A percentile compares a stretch with the other conserved stretches of the same genome.
These are phyloP conservation scores for Ecdyonurus torrentis DNA, from an alignment of 2,888 invertebrate genomes.

Conservation along the genomic window DNA sequence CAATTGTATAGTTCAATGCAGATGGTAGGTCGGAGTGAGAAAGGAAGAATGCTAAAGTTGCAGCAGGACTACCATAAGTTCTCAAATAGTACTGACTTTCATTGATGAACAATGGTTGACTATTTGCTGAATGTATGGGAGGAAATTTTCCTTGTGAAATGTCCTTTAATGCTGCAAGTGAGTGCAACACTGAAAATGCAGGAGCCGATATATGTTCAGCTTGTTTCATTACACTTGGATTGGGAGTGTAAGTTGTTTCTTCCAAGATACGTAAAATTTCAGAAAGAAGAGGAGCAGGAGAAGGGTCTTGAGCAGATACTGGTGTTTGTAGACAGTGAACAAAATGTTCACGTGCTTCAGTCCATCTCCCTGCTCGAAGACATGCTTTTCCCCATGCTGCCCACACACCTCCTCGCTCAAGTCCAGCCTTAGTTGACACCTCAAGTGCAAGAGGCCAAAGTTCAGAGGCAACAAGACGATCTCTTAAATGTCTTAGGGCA, in stretches of 20 bases:
- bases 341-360: constrained; percentile 60
- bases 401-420: constrained; percentile 61
- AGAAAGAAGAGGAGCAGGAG: constrained; percentile 10
- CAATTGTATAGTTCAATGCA: constrained; percentile 50
- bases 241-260: background rate
- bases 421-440: constrained; percentile 73
- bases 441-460: constrained; percentile 57
- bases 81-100: constrained; percentile 44
- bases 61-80: constrained; percentile 59
- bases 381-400: constrained; percentile 79
- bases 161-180: constrained; percentile 7
- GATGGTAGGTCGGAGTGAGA: constrained; percentile 50
- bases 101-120: background rate
- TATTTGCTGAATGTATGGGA: background rate
- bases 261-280: constrained; percentile 16
- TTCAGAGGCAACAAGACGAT: constrained; percentile 61
- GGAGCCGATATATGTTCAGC: constrained; percentile 1
- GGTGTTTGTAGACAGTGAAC: constrained; percentile 30
- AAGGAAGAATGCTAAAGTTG: constrained; percentile 58
- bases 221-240: background rate
- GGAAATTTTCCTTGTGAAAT: constrained; percentile 9
- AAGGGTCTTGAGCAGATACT: background rate
- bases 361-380: constrained; percentile 59
- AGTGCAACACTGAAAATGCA: constrained; percentile 6
- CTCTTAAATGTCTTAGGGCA: constrained; percentile 50